Evolutionary conservation across 2,113 vertebrate genomes (phyloP), one percentile per base, ranked within the genome.

Genomic region (Chaetorhynchus papuensis): DNA sequence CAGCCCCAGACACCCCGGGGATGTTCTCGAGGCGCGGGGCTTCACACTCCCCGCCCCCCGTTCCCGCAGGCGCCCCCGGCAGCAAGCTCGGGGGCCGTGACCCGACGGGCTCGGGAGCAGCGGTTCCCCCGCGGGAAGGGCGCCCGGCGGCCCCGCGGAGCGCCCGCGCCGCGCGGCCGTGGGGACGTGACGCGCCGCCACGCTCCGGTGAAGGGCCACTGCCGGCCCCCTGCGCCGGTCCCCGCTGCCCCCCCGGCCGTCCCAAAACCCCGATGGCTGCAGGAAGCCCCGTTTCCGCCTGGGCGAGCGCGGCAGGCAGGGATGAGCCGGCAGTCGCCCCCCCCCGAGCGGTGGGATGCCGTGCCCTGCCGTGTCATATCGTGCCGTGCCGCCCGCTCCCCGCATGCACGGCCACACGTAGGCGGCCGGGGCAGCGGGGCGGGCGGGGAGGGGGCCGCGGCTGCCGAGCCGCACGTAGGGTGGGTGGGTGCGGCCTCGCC

Each of bases 341-440:
- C 60, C 12, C 2, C 4, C n/a, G 56, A 23, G 42, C 54, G 15
- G 22, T 21, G 66, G 21, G 82, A 24, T 37, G 82, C n/a, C 45
- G 37, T 52, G 47, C 37, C 35, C 12, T 77, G 74, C 56, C 45
- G 45, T 47, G 45, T 23, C 45, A 23, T 3, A 9, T 2, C 59
- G 75, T 42, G 75, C 60, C 60, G 61, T 30, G 63, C 56, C 45
- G 63, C 63, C 42, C 35, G 89, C 84, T 37, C 44, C 49, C 78
- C 74, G 89, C 97, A 64, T 97, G 98, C 95, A 28, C 57, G 47
- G 42, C 39, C 85, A 97, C 97, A 98, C 97, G 97, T 98, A 97
- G 90, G 83, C 96, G 74, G 37, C 53, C 33, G 35, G 57, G 41
- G 52, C 41, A 71, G 31, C 64, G 50, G 28, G 37, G 41, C 61